Percentiles rank a stretch among this genome's conserved stretches.
phyloP scores from a whole-genome alignment of 2,888 invertebrate species.

The Stenotaenia linearis region DNA sequence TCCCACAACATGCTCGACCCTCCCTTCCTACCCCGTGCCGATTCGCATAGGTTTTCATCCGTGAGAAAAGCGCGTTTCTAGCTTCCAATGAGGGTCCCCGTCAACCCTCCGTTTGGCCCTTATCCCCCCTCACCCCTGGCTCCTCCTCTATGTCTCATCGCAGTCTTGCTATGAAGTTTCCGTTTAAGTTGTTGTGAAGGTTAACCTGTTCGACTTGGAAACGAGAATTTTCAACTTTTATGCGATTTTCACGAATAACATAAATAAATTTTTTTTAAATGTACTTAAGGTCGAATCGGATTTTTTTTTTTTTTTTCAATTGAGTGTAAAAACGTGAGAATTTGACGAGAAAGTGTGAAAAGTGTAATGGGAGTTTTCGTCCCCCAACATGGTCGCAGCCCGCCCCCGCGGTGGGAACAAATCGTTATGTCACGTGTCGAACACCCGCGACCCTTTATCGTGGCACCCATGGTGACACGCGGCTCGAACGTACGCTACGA shows the following conservation, averaged over 20 bases:
- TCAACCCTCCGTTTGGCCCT: background rate
- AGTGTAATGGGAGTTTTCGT: background rate
- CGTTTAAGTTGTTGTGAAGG: background rate
- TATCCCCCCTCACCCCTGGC: background rate
- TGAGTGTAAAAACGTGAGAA: background rate
- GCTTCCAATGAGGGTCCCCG: background rate
- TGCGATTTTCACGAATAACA: background rate
- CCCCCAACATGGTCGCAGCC: background rate
- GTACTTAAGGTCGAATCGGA: no score
- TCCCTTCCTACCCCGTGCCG: background rate
- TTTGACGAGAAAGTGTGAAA: background rate
- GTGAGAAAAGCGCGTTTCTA: background rate
- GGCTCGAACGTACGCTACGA: background rate
- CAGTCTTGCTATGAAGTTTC: background rate
- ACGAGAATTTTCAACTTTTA: background rate
- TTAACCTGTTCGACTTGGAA: background rate
- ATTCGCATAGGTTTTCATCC: conserved; percentile 15
- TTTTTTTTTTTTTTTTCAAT: background rate
- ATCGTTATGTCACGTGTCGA: background rate
- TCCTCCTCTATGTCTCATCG: background rate
- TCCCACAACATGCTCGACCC: background rate
- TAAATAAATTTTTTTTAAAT: no score
- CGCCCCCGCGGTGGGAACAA: conserved; percentile 12
- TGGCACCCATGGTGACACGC: background rate
- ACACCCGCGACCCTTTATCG: background rate